Percentiles rank a stretch among this genome's conserved stretches.
Conservation (phyloP, 2,888 invertebrate genomes). For the Patella depressa region DNA sequence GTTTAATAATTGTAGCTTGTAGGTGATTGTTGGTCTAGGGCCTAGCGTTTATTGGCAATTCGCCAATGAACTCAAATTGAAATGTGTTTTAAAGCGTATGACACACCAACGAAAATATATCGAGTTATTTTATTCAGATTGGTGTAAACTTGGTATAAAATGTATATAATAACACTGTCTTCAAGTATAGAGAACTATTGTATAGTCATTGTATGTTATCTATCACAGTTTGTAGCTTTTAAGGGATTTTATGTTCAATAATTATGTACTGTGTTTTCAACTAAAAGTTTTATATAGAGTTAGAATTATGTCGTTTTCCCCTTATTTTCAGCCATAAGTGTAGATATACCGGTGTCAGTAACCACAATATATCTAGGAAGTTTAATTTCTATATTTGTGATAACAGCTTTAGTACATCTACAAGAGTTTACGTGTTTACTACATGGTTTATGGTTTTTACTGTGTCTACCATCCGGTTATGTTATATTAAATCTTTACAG, state of each 20-base stretch:
- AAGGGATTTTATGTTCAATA: no score
- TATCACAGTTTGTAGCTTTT: neutral
- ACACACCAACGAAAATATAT: no score
- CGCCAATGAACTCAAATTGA: no score
- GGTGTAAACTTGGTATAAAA: no score
- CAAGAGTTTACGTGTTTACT: conserved; percentile 57
- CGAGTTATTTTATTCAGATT: no score
- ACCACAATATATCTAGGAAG: conserved; percentile 55
- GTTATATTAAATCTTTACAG: conserved; percentile 64
- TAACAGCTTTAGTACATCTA: conserved; percentile 58
- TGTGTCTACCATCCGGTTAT: conserved; percentile 65
- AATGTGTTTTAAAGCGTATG: no score
- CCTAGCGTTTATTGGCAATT: no score
- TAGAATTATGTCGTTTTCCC: neutral
- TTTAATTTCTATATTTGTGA: conserved; percentile 50
- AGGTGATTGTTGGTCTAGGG: no score
- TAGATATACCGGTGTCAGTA: conserved; percentile 49
- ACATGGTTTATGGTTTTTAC: conserved; percentile 63
- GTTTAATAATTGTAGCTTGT: no score
- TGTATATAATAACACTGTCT: no score
- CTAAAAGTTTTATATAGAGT: neutral
- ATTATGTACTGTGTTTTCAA: neutral
- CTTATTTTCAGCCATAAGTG: conserved; percentile 41
- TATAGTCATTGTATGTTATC: no score
- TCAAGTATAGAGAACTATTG: no score